Percentiles rank a stretch among this genome's conserved stretches.
phyloP scores from a whole-genome alignment of 2,797 vertebrate species.

The Valencia hispanica region DNA sequence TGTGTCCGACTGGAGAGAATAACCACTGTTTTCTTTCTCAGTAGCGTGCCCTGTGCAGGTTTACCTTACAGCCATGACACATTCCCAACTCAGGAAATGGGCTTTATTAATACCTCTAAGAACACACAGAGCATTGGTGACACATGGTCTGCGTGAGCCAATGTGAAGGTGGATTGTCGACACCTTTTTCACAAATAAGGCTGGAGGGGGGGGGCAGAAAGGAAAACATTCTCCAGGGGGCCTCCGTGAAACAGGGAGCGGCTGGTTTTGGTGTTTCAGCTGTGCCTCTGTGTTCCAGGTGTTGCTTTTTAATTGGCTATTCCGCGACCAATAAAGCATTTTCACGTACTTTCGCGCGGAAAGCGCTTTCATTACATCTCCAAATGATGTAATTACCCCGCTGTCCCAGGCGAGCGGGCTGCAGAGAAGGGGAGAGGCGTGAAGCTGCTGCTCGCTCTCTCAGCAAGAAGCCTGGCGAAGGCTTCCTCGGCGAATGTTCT shows the following conservation, averaged over 20 bases:
- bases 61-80: constrained; percentile 72
- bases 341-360: constrained; percentile 75
- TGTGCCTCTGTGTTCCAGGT: constrained; percentile 78
- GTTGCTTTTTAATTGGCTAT: constrained; percentile 85
- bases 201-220: constrained; percentile 41
- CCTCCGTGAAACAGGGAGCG: constrained; percentile 36
- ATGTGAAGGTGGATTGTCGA: constrained; percentile 76
- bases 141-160: constrained; percentile 66
- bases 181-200: constrained; percentile 67
- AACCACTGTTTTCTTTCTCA: constrained; percentile 73
- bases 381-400: constrained; percentile 85
- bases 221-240: constrained; percentile 75
- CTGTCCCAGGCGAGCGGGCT: constrained; percentile 64
- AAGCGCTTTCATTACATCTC: constrained; percentile 81
- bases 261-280: constrained; percentile 51
- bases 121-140: constrained; percentile 65
- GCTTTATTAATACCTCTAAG: constrained; percentile 76
- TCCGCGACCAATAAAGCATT: constrained; percentile 81
- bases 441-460: constrained; percentile 43
- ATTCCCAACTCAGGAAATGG: constrained; percentile 67
- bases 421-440: constrained; percentile 40
- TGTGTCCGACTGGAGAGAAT: constrained; percentile 54
- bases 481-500: constrained; percentile 72
- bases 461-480: constrained; percentile 61
- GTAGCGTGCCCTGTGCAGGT: constrained; percentile 66